Conservation (phyloP, 2,797 vertebrate genomes). For the Dendrocincla fuliginosa region DNA sequence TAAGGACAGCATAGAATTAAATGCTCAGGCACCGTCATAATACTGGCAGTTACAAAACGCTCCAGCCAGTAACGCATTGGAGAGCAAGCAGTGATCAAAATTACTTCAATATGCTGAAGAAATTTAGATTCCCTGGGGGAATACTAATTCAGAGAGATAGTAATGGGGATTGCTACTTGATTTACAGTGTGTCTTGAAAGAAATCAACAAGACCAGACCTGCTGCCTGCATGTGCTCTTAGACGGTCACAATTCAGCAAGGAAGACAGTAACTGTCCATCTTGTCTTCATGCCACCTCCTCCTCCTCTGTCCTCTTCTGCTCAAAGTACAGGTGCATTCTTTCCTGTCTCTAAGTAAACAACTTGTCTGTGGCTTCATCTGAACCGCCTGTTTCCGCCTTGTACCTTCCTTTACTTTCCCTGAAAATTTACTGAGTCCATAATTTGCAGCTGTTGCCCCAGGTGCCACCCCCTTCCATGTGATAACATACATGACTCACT, state of each 20-base stretch:
- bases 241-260: neutral
- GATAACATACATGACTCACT: accelerated
- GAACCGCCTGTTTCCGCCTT: neutral
- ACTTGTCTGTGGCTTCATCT: neutral
- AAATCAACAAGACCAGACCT: neutral
- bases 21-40: slow-evolving; percentile 28
- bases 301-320: neutral
- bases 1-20: slow-evolving; percentile 20
- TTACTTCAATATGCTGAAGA: slow-evolving; percentile 53
- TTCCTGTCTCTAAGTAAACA: neutral
- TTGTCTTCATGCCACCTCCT: neutral
- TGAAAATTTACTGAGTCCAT: too few relatives aligned
- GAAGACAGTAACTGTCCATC: neutral
- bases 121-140: slow-evolving; percentile 14
- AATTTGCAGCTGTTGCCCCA: neutral
- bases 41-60: slow-evolving; percentile 3
- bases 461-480: neutral
- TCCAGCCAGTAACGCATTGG: neutral
- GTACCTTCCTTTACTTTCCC: neutral
- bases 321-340: neutral
- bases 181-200: slow-evolving; percentile 23
- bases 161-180: slow-evolving; percentile 34
- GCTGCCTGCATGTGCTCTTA: neutral
- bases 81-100: slow-evolving; percentile 39
- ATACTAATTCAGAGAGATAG: slow-evolving; percentile 15